Base-by-base conservation (phyloP, 2,113 vertebrate species). In the Amazona guildingii region DNA sequence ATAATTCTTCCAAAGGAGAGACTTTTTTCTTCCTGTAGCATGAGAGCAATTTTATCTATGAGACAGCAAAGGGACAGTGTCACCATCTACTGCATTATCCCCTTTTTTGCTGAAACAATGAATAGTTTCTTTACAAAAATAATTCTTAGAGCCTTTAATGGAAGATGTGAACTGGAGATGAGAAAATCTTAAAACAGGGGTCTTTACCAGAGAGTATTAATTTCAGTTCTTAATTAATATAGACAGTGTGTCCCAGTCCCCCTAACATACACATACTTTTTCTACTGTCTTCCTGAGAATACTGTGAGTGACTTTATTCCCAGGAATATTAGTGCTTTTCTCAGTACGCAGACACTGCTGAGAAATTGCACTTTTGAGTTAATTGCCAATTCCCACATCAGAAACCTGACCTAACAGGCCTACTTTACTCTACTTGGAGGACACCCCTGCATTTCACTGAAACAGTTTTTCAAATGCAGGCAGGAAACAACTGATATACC, bases 221-320 rank as follows among this genome's bases (percentile, higher is more conserved):
- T 95, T 92, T 86, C 29, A 54, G 6, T 79, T 62, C 70, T 84
- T 92, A 90, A 92, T 94, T 90, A 92, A 81, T 72, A 92, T 0
- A 81, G 46, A 61, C 18, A 75, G 61, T 48, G 17, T 63, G 52
- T 79, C 57, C 35, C 69, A 83, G 19, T 19, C n/a, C 52, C 83
- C 44, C 18, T 87, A 82, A 87, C 33, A 82, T 1, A 94, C 66
- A 51, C 16, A 17, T 35, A 76, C 27, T 17, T 87, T 87, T 88
- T 72, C 23, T 67, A 41, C 25, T 39, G 16, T 80, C 35, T 95
- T 89, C 64, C 54, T 83, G 54, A 73, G 79, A 67, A 46, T 70
- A 80, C 14, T 33, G 19, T 8, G 16, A 88, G 33, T 44, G 37
- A 63, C 46, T 86, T 86, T 85, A 83, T 80, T 94, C 76, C 83